Evolutionary conservation across 2,113 vertebrate genomes (phyloP), one percentile per base, ranked within the genome.

Genomic region (Regulus satrapa): DNA sequence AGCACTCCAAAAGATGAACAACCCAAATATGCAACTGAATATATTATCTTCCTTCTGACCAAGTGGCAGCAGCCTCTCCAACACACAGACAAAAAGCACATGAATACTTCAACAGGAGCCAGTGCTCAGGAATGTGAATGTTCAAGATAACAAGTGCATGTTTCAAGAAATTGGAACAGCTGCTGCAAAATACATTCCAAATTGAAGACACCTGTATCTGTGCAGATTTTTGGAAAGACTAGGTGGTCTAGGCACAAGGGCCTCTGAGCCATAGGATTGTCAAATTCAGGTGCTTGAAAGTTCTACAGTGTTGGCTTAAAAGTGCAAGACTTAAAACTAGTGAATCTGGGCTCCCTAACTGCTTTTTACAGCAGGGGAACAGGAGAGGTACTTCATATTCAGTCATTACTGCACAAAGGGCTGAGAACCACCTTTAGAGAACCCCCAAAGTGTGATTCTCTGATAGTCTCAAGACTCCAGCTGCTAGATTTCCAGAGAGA

Each of bases 141-240:
- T 66, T 88, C 66, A 75, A 85, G 77, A 62, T 75, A 85, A 68
- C 54, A 64, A 92, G 77, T 76, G 66, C n/a, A 36, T 89, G 54
- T 72, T 95, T 84, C 32, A 61, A 89, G 84, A 91, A 71, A 78
- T 3, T 71, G 69, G 91, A 96, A 68, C 18, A 49, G 56, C 52
- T 92, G 78, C 95, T 94, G 56, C 61, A 79, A 88, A 96, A 93
- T 62, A 41, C 41, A 75, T 72, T 85, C 41, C n/a, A 77, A 89
- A 92, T 49, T 56, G 69, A 92, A 89, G 77, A 89, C 59, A 86
- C 48, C 5, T 72, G 66, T 38, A 82, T 85, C 66, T 89, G 48
- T 36, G 45, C 64, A 87, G 61, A 45, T 54, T 78, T 45, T 72
- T 68, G 32, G 67, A 86, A 69, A 82, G 46, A 7, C 41, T 76